phyloP scores from a whole-genome alignment of 1,140 invertebrate species.

The Batillaria attramentaria region DNA sequence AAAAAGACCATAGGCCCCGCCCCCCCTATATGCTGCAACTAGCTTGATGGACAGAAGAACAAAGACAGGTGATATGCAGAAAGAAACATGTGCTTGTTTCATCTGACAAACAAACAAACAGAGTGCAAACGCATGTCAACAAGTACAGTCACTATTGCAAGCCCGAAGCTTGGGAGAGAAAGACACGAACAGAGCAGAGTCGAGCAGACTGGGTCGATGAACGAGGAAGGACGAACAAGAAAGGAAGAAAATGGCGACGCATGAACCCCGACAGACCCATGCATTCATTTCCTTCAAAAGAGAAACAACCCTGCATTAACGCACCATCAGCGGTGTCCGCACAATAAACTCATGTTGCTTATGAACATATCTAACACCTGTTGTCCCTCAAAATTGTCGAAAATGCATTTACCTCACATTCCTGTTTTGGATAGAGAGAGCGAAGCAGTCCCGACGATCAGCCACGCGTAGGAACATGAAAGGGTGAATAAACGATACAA shows the following conservation, averaged over 20 bases:
- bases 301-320: too few relatives aligned
- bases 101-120: background rate
- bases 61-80: conserved; percentile 24
- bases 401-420: conserved; percentile 29
- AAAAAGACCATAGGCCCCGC: conserved; percentile 17
- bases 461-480: conserved; percentile 29
- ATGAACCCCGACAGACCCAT: conserved; percentile 4
- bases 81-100: background rate
- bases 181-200: conserved; percentile 6
- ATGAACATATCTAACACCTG: too few relatives aligned
- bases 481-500: conserved; percentile 24
- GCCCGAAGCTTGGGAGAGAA: too few relatives aligned
- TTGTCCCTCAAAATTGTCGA: too few relatives aligned
- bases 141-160: too few relatives aligned
- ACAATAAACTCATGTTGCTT: too few relatives aligned
- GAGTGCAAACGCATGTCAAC: too few relatives aligned
- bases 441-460: conserved; percentile 21
- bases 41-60: conserved; percentile 31
- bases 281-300: too few relatives aligned
- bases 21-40: conserved; percentile 14
- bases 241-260: conserved; percentile 34
- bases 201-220: conserved; percentile 31
- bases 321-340: too few relatives aligned
- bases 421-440: conserved; percentile 33
- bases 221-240: conserved; percentile 36